phyloP scores from a whole-genome alignment of 2,888 invertebrate genomes.

The Endotricha flammealis region DNA sequence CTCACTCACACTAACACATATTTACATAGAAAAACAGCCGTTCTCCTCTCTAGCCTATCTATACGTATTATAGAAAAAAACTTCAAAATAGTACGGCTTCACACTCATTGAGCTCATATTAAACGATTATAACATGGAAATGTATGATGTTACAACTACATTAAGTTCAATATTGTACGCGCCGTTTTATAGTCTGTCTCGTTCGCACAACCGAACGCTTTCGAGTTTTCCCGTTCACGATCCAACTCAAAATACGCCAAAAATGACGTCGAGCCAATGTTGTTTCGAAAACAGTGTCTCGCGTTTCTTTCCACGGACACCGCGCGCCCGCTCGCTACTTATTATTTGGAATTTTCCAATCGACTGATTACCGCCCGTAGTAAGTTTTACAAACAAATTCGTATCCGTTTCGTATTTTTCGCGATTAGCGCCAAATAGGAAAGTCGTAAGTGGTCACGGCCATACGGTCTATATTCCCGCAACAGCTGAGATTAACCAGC shows the following conservation, averaged over 20 bases:
- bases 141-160: conserved; percentile 39
- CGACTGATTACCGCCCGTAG: conserved; percentile 70
- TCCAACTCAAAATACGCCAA: conserved; percentile 78
- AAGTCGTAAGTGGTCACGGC: conserved; percentile 58
- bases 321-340: conserved; percentile 61
- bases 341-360: conserved; percentile 81
- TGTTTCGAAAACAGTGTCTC: conserved; percentile 76
- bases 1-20: conserved; percentile 52
- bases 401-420: conserved; percentile 71
- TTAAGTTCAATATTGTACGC: conserved; percentile 60
- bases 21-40: conserved; percentile 74
- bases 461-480: conserved; percentile 51
- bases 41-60: conserved; percentile 58
- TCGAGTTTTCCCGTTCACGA: conserved; percentile 76
- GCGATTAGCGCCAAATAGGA: conserved; percentile 69
- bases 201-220: conserved; percentile 69
- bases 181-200: conserved; percentile 41
- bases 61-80: conserved; percentile 66
- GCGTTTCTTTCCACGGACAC: conserved; percentile 63
- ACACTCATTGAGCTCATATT: conserved; percentile 44
- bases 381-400: conserved; percentile 74
- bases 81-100: conserved; percentile 75
- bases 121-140: conserved; percentile 50
- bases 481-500: conserved; percentile 41
- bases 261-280: conserved; percentile 73